A percentile compares a stretch with the other conserved stretches of the same genome.
phyloP scores from a whole-genome alignment of 2,113 vertebrate species.

The Scolopax mira region DNA sequence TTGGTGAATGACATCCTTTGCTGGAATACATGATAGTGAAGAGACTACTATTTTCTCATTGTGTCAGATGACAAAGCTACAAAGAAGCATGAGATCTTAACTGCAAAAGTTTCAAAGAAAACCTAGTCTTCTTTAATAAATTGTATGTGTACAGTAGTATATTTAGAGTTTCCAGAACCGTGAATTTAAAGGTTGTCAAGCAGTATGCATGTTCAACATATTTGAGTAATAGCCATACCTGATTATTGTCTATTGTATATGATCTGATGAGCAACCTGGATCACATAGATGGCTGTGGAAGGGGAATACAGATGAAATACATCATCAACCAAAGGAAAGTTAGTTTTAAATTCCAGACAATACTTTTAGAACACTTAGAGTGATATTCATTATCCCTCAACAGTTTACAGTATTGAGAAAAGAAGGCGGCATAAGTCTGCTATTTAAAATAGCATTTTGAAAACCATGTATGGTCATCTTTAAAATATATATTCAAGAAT shows the following conservation, averaged over 20 bases:
- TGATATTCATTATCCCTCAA: not conserved
- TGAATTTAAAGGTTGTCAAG: not conserved
- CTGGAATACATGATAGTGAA: not conserved
- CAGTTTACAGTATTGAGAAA: not conserved
- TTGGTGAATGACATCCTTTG: not conserved
- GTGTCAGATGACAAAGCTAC: not conserved
- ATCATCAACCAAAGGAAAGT: not conserved
- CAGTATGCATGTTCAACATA: not conserved
- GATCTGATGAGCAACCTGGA: not conserved
- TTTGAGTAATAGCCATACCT: rapidly evolving
- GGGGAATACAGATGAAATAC: not conserved
- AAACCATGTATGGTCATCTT: not conserved
- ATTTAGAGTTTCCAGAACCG: not conserved
- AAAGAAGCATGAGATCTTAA: not conserved
- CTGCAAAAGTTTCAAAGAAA: not conserved
- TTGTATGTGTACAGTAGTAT: not conserved
- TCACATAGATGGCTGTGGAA: not conserved
- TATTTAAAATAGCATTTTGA: not conserved
- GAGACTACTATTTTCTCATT: not conserved
- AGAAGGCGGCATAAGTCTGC: not conserved
- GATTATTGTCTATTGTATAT: not conserved
- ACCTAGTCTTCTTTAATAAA: not conserved
- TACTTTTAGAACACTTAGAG: not conserved
- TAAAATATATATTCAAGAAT: not conserved
- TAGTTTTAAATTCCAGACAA: not conserved